Evolutionary conservation across 2,888 invertebrate species (phyloP), one percentile per base, ranked within the genome.

Genomic region (Amblyjoppa proteus): DNA sequence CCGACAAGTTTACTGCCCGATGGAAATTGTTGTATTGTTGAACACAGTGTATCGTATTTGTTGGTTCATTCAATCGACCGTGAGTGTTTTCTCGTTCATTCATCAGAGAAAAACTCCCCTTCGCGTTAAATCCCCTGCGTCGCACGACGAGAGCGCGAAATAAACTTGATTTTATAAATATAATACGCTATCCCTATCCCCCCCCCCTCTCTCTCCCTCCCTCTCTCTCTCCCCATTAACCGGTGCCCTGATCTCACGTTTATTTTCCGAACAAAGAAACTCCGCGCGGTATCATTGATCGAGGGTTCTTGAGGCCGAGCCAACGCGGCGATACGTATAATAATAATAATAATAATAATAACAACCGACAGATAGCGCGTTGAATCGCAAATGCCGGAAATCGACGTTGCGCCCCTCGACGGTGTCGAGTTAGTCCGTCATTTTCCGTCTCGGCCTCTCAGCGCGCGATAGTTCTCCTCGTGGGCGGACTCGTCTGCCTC

Each of bases 401-500:
- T 49, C 56, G 49, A 25, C 66, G 51, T 20, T 11, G 13, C 49
- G 74, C 73, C 45, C 53, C 41, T 9, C 51, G 28, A 20, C 64
- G 25, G 13, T 61, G 58, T 41, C 78, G 25, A 51, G 66, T 31
- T 38, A 80, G 45, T 49, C 38, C 53, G 66, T 41, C 58, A 53
- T 76, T 81, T 84, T 84, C 64, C 51, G 38, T 34, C 53, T 38
- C n/a, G 34, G 66, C 61, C 70, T 79, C 56, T 61, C 79, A 1
- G n/a, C 28, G 13, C 71, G 25, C 64, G 45, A 45, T 31, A 76
- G n/a, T 49, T 13, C 38, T 28, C 51, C 38, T 34, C 70, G 84
- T 81, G 51, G 77, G 84, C 69, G 84, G 71, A 81, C 74, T 73
- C 68, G 58, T 78, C 74, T 81, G 69, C 81, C 81, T 84, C 74